Evolutionary conservation across 2,888 invertebrate genomes (phyloP).

Genomic region (Chrysolina oricalcia): DNA sequence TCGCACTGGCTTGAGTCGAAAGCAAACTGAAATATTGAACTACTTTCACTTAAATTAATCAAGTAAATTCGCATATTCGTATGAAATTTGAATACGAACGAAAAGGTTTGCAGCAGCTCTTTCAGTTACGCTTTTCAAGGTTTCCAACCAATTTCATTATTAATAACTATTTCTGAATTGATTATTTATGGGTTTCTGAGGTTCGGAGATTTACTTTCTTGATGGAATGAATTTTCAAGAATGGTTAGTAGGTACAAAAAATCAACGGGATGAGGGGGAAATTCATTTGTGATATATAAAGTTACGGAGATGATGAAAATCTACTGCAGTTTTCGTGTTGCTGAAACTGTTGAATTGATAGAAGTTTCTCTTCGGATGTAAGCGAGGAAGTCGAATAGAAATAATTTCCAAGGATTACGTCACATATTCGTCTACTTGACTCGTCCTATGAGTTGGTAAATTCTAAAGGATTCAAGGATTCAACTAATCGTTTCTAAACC

Average conservation of each 20-base stretch:
- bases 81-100: background rate
- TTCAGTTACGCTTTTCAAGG: background rate
- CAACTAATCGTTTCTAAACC: too few species aligned
- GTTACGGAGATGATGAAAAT: too few species aligned
- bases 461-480: too few species aligned
- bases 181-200: background rate
- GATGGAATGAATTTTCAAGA: too few species aligned
- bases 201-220: background rate
- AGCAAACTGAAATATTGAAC: background rate
- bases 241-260: too few species aligned
- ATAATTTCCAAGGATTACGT: too few species aligned
- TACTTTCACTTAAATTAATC: constrained; percentile 1
- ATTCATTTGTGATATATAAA: background rate
- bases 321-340: too few species aligned
- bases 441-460: too few species aligned
- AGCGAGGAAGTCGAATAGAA: too few species aligned
- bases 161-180: background rate
- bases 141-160: constrained; percentile 20
- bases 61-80: background rate
- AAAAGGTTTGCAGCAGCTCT: constrained; percentile 2
- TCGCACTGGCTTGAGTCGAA: background rate
- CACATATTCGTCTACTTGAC: too few species aligned
- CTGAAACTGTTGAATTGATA: too few species aligned
- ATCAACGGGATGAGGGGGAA: background rate
- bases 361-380: too few species aligned